A percentile compares a stretch with the other conserved stretches of the same genome.
phyloP scores from a whole-genome alignment of 2,888 invertebrate genomes.

The Phalera bucephala region DNA sequence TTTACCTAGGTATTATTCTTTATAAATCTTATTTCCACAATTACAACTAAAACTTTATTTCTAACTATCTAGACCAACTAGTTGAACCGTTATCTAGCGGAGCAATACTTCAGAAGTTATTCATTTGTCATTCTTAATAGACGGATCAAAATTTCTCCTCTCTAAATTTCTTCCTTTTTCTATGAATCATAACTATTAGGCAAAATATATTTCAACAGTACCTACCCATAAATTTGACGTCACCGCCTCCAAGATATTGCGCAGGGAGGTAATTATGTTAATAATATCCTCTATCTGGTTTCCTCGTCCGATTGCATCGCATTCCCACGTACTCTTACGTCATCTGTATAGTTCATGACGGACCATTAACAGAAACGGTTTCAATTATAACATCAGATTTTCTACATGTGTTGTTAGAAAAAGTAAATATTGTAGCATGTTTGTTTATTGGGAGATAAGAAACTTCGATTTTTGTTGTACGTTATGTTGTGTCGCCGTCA shows the following conservation, averaged over 20 bases:
- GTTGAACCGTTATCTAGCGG: no score
- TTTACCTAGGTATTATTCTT: no score
- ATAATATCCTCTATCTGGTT: conserved; percentile 43
- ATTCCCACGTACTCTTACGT: conserved; percentile 68
- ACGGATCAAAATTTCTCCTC: background rate
- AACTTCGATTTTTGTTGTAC: background rate
- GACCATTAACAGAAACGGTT: conserved; percentile 53
- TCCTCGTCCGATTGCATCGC: conserved; percentile 43
- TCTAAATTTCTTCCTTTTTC: background rate
- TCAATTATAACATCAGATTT: conserved; percentile 48
- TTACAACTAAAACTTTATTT: no score
- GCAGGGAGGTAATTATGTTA: conserved; percentile 37
- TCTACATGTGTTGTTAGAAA: conserved; percentile 44
- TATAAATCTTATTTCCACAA: no score
- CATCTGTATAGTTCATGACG: conserved; percentile 54
- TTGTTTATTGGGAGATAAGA: background rate
- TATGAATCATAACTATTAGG: background rate
- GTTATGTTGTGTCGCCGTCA: background rate
- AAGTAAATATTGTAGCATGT: conserved; percentile 1
- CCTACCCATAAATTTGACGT: conserved; percentile 26
- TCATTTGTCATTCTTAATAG: background rate
- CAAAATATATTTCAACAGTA: no score
- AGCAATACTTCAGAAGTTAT: no score
- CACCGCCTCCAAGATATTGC: conserved; percentile 43
- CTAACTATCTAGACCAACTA: no score